Conservation (phyloP, 2,888 invertebrate species). For the Dicyrtoma fusca region DNA sequence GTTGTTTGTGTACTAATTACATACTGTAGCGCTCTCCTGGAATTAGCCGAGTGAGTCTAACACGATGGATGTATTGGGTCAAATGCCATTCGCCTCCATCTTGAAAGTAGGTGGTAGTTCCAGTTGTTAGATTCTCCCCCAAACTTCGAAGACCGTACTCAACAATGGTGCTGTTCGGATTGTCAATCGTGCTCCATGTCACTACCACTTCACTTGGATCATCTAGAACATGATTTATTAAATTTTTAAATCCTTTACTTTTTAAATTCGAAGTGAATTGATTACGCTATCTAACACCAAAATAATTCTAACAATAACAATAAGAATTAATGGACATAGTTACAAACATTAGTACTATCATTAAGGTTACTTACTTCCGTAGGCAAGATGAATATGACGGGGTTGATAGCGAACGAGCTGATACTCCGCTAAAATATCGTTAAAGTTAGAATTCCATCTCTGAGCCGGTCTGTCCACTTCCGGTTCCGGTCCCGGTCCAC, state of each 20-base stretch:
- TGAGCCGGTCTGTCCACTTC: too few relatives aligned
- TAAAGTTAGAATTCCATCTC: too few relatives aligned
- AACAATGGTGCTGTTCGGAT: slow-evolving; percentile 41
- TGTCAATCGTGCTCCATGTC: slow-evolving; percentile 53
- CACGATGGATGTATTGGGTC: slow-evolving; percentile 53
- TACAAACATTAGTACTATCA: too few relatives aligned
- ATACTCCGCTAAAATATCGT: neutral
- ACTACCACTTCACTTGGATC: slow-evolving; percentile 48
- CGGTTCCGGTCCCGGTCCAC: too few relatives aligned
- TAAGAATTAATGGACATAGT: too few relatives aligned
- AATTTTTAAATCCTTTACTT: too few relatives aligned
- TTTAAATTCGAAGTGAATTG: too few relatives aligned
- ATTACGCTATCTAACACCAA: too few relatives aligned
- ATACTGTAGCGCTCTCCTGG: slow-evolving; percentile 48
- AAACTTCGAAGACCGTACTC: slow-evolving; percentile 45
- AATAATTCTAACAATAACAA: too few relatives aligned
- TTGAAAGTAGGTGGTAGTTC: slow-evolving; percentile 40
- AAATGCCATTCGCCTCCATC: slow-evolving; percentile 45
- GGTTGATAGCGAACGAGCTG: slow-evolving; percentile 44
- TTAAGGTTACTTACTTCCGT: slow-evolving; percentile 53
- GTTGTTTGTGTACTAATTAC: too few relatives aligned
- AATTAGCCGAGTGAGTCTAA: slow-evolving; percentile 41
- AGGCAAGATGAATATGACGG: slow-evolving; percentile 52
- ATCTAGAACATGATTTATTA: too few relatives aligned
- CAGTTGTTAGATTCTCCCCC: slow-evolving; percentile 29